These are phyloP conservation scores for Creontiades dilutus DNA, from an alignment of 2,888 invertebrate genomes.

Conservation along the genomic window DNA sequence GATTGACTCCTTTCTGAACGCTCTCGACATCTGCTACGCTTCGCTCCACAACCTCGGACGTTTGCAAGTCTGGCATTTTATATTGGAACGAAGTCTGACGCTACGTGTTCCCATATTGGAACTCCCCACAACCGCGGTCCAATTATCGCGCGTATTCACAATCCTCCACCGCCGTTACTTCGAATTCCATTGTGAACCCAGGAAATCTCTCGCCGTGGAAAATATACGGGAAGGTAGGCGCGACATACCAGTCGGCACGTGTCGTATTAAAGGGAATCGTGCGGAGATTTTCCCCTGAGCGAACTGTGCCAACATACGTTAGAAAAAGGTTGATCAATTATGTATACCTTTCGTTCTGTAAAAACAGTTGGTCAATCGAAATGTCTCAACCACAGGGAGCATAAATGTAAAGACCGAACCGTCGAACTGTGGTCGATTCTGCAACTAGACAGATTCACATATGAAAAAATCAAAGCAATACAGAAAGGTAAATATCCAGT, in stretches of 20 bases:
- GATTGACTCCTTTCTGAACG: conserved; percentile 13
- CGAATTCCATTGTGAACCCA: conserved; percentile 10
- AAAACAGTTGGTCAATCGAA: too few species aligned
- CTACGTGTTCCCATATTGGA: conserved; percentile 3
- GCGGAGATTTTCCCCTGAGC: not conserved
- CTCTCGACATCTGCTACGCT: not conserved
- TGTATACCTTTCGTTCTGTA: too few species aligned
- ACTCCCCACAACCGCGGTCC: not conserved
- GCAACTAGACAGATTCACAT: too few species aligned
- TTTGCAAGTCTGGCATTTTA: not conserved
- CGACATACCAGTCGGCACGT: conserved; percentile 1
- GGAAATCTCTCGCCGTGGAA: not conserved
- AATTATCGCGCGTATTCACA: conserved; percentile 18
- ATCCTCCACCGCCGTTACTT: not conserved
- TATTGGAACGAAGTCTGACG: conserved; percentile 7
- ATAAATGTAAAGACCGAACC: too few species aligned
- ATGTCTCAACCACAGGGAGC: too few species aligned
- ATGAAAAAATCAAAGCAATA: too few species aligned
- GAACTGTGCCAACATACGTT: not conserved
- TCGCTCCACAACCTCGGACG: not conserved
- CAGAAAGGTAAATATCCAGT: too few species aligned
- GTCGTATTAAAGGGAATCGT: conserved; percentile 9
- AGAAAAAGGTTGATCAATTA: too few species aligned
- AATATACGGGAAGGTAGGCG: not conserved
- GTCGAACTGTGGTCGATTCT: too few species aligned